These are phyloP conservation scores for Pyrrhia umbra DNA, from an alignment of 2,888 invertebrate species.

Conservation along the genomic window DNA sequence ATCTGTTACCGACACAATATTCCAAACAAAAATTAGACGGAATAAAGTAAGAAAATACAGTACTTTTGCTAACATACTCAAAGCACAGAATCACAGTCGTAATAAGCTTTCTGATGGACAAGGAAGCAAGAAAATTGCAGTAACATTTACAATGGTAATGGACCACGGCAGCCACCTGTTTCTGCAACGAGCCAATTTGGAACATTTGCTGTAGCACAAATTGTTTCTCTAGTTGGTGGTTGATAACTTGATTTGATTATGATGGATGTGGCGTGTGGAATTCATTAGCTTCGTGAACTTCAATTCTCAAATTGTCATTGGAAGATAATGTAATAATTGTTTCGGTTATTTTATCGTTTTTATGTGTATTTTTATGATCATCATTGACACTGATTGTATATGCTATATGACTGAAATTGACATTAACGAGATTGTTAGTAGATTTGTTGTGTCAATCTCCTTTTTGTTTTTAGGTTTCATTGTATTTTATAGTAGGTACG, in stretches of 20 bases:
- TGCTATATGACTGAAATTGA: neutral
- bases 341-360: neutral
- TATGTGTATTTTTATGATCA: neutral
- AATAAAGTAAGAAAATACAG: constrained; percentile 28
- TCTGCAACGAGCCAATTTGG: constrained; percentile 78
- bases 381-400: neutral
- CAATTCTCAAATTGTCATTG: constrained; percentile 21
- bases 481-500: too few species aligned
- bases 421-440: too few species aligned
- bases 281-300: constrained; percentile 32
- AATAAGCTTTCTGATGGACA: constrained; percentile 70
- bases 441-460: too few species aligned
- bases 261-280: constrained; percentile 55
- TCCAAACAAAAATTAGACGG: neutral
- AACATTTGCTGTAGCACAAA: constrained; percentile 78
- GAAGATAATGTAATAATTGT: neutral
- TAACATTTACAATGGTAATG: constrained; percentile 82
- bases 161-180: constrained; percentile 79
- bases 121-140: constrained; percentile 81
- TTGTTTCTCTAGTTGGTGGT: constrained; percentile 78
- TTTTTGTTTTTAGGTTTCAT: too few species aligned
- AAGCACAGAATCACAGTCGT: constrained; percentile 49
- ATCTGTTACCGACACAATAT: too few species aligned
- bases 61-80: constrained; percentile 41
- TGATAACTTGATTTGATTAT: constrained; percentile 60